Conservation (phyloP, 2,888 invertebrate species). For the Phytoseiulus persimilis region DNA sequence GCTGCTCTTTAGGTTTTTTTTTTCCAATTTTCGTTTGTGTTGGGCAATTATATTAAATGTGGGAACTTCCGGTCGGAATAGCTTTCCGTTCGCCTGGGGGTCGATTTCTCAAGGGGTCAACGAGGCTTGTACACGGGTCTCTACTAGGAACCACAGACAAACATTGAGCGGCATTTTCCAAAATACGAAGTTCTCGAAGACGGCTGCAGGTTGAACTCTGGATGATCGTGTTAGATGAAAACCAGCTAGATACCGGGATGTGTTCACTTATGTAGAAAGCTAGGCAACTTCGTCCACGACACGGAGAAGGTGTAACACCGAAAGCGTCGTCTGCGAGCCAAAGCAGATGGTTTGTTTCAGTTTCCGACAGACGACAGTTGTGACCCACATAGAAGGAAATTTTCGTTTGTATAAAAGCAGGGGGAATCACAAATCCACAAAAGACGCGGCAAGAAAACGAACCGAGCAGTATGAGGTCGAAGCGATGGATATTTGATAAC, state of each 20-base stretch:
- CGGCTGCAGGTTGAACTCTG: slow-evolving; percentile 5
- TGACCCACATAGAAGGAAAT: slow-evolving; percentile 5
- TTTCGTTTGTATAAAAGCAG: not conserved
- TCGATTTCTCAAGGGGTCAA: not conserved
- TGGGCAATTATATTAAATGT: not conserved
- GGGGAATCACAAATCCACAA: not conserved
- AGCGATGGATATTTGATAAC: not conserved
- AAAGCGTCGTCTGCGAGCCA: not conserved
- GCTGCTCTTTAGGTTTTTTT: slow-evolving; percentile 34
- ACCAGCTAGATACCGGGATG: not conserved
- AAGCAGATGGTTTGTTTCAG: slow-evolving; percentile 5
- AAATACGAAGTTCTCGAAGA: not conserved
- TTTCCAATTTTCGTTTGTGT: slow-evolving; percentile 15
- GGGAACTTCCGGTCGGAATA: not conserved
- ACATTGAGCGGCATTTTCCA: not conserved
- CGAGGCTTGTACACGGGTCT: not conserved
- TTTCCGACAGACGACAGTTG: not conserved
- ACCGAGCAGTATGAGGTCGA: not conserved
- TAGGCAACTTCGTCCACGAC: not conserved
- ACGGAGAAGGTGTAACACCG: not conserved
- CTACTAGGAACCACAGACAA: not conserved
- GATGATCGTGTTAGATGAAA: not conserved
- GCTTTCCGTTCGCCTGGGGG: not conserved
- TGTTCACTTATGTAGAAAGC: not conserved
- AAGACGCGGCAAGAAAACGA: not conserved